Evolutionary conservation across 2,888 invertebrate species (phyloP).

Genomic region (Coenonympha arcania): DNA sequence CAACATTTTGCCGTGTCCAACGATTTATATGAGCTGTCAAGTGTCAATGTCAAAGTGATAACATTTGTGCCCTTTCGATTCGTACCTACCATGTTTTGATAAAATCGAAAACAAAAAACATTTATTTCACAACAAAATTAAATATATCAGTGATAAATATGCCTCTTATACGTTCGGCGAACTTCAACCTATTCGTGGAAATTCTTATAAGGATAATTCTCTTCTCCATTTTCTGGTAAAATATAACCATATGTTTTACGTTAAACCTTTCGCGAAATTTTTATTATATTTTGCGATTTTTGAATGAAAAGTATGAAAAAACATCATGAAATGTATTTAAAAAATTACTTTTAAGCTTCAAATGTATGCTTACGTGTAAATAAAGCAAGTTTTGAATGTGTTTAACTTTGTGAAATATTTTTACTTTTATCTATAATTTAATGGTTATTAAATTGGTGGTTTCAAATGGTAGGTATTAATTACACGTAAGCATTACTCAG

Average conservation of each 20-base stretch:
- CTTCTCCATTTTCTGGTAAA: slow-evolving; percentile 73
- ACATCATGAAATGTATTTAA: not conserved
- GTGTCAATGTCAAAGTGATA: too few relatives aligned
- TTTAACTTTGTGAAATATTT: too few relatives aligned
- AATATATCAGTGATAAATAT: slow-evolving; percentile 38
- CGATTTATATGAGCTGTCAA: too few relatives aligned
- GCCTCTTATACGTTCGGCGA: slow-evolving; percentile 64
- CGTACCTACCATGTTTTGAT: slow-evolving; percentile 17
- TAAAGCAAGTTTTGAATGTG: not conserved
- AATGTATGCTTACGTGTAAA: not conserved
- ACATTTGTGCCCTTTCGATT: not conserved
- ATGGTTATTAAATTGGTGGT: too few relatives aligned
- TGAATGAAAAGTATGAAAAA: slow-evolving; percentile 3
- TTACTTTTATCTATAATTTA: too few relatives aligned
- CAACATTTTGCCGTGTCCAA: slow-evolving; percentile 1
- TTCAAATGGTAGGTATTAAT: too few relatives aligned
- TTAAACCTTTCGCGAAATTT: not conserved
- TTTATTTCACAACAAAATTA: slow-evolving; percentile 18
- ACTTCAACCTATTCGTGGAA: slow-evolving; percentile 65
- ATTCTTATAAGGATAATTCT: slow-evolving; percentile 65
- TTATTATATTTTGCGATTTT: not conserved
- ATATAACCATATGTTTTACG: slow-evolving; percentile 38
- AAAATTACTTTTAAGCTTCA: not conserved
- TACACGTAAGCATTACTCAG: too few relatives aligned
- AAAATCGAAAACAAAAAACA: slow-evolving; percentile 10